These are phyloP conservation scores for Dendrolimus houi DNA, from an alignment of 2,888 invertebrate species.

Conservation along the genomic window DNA sequence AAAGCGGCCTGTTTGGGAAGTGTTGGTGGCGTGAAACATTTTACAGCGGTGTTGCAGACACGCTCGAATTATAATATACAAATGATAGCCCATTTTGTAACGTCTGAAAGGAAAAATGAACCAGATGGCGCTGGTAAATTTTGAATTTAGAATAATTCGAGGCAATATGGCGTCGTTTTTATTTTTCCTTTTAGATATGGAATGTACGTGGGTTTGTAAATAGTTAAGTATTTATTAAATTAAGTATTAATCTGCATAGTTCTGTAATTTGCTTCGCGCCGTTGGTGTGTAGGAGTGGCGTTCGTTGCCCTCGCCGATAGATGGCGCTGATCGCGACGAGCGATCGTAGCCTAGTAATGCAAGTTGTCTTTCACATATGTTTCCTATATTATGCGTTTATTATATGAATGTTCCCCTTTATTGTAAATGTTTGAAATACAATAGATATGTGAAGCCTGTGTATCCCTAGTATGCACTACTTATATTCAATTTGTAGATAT, in stretches of 20 bases:
- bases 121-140: conserved; percentile 2
- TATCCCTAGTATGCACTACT: conserved; percentile 67
- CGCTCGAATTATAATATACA: conserved; percentile 7
- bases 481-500: conserved; percentile 75
- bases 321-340: conserved; percentile 9
- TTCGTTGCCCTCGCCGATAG: conserved; percentile 7
- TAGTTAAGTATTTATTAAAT: conserved; percentile 61
- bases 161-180: conserved; percentile 13
- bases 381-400: conserved; percentile 74
- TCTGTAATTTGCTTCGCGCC: conserved; percentile 70
- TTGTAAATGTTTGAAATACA: conserved; percentile 70
- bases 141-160: conserved; percentile 8
- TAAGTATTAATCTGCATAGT: conserved; percentile 57
- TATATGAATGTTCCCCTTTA: conserved; percentile 72
- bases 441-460: conserved; percentile 48
- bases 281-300: conserved; percentile 19
- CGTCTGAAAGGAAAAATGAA: conserved; percentile 3
- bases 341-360: conserved; percentile 30
- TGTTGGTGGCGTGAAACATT: conserved; percentile 59
- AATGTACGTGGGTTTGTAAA: conserved; percentile 41
- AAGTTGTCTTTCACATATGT: conserved; percentile 60
- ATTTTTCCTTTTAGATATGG: conserved; percentile 19
- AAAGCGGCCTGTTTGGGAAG: conserved; percentile 15
- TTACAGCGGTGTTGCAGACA: conserved; percentile 49
- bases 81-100: background rate